Percentiles rank a stretch among this genome's conserved stretches.
phyloP scores from a whole-genome alignment of 2,797 vertebrate genomes.

The Picus viridis region DNA sequence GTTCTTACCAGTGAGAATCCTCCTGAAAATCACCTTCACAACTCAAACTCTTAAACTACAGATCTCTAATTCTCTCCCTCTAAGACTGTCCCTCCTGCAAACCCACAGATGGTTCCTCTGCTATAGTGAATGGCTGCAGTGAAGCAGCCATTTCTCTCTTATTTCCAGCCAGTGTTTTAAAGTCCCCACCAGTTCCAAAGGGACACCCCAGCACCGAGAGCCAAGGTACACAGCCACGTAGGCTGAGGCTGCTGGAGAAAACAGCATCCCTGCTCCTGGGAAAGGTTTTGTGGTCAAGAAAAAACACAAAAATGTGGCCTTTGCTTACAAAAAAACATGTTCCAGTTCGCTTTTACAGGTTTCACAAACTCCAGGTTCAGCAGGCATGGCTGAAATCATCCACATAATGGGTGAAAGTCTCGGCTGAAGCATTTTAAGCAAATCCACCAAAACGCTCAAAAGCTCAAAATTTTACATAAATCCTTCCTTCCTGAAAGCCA shows the following conservation, averaged over 20 bases:
- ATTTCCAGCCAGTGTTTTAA: neutral
- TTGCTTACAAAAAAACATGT: rapidly evolving
- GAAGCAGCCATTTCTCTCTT: neutral
- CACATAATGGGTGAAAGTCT: no score
- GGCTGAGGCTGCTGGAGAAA: neutral
- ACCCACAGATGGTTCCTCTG: neutral
- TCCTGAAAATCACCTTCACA: neutral
- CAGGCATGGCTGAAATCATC: neutral
- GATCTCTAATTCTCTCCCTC: neutral
- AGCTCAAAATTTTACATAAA: neutral
- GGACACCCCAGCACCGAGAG: neutral
- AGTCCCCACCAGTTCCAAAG: neutral
- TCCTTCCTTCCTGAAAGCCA: neutral
- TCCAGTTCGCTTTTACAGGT: rapidly evolving
- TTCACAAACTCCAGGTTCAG: rapidly evolving
- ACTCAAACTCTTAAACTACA: neutral
- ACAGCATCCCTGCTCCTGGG: neutral
- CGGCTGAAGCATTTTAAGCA: neutral
- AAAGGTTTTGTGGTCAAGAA: neutral
- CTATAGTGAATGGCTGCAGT: neutral
- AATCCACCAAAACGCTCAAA: neutral
- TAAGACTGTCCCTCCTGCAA: neutral
- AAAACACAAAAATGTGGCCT: rapidly evolving
- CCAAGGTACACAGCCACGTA: rapidly evolving
- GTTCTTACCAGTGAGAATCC: rapidly evolving